A percentile compares a stretch with the other conserved stretches of the same genome.
These are phyloP conservation scores for Polyodon spathula DNA, from an alignment of 2,113 vertebrate genomes.

Conservation along the genomic window DNA sequence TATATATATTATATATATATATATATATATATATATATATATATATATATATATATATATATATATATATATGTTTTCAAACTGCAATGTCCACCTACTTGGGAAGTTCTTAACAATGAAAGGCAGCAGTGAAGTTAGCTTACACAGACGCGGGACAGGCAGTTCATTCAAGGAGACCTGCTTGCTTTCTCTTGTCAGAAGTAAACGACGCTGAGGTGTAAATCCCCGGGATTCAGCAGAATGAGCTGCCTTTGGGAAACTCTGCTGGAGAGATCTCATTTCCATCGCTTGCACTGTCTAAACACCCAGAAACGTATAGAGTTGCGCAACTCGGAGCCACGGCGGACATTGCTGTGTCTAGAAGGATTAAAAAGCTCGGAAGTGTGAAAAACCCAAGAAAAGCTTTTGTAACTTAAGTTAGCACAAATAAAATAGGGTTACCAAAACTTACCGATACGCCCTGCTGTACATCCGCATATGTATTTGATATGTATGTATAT, in stretches of 20 bases:
- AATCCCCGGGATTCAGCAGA: constrained; percentile 59
- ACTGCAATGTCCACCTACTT: neutral
- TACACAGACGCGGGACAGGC: neutral
- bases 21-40: neutral
- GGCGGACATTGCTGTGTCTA: constrained; percentile 55
- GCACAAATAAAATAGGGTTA: constrained; percentile 1
- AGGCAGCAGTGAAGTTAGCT: constrained; percentile 5
- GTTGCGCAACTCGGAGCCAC: constrained; percentile 44
- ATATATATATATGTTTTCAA: neutral
- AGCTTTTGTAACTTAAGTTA: constrained; percentile 12
- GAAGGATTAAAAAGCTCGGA: constrained; percentile 40
- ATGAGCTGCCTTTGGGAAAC: constrained; percentile 34
- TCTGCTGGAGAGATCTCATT: constrained; percentile 27
- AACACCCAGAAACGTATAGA: constrained; percentile 34
- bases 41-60: constrained; percentile 1
- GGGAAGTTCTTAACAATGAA: constrained; percentile 10
- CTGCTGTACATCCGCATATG: too few species aligned
- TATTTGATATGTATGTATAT: too few species aligned
- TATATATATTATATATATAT: neutral
- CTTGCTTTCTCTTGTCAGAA: constrained; percentile 29
- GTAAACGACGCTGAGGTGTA: constrained; percentile 49
- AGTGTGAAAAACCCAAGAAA: constrained; percentile 17
- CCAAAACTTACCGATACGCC: neutral
- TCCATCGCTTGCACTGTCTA: constrained; percentile 28
- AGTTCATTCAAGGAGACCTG: constrained; percentile 47